Evolutionary conservation across 1,140 invertebrate genomes (phyloP), one percentile per base, ranked within the genome.

Genomic region (Cydia amplana): DNA sequence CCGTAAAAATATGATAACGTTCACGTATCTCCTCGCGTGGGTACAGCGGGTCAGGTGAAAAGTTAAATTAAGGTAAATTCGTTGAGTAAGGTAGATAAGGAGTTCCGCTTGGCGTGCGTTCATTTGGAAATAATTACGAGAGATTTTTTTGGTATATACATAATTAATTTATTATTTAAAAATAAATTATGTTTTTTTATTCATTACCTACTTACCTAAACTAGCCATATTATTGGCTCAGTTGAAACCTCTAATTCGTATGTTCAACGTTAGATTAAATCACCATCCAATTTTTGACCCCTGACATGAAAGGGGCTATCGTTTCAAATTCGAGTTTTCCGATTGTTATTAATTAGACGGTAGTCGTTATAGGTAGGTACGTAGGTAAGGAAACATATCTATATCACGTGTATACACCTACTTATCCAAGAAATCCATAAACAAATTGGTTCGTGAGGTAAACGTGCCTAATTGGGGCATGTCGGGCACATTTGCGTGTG

Each of bases 1-100:
- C 85, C 85, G 83, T 92, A 92, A 92, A 91, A 91, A 89, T 90
- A 90, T 92, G 90, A 91, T 92, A 92, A 92, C 88, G 82, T 87
- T 86, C 88, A 87, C 88, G 88, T 86, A 86, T 81, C 46, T 23
- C 46, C 60, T 55, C 28, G 65, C 18, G 65, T 12, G 65, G 12
- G 64, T 32, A 32, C n/a, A 28, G 23, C 25, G 64, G 55, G n/a
- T 70, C 65, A 70, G 65, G 65, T 70, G 25, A 67, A 70, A 70
- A 70, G 65, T 70, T 28, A 70, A 70, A 70, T 70, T 70, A 60
- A 60, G 18, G 16, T 60, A 60, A 20, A 60, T 60, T 60, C 55
- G 55, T 60, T 60, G 55, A 60, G 18, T 9, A 60, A 60, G 55
- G 18, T 23, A 10, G 20, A 60, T 60, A 60, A 60, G 7, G 2